Evolutionary conservation across 2,888 invertebrate species (phyloP).

Genomic region (Lucinisca nassula): DNA sequence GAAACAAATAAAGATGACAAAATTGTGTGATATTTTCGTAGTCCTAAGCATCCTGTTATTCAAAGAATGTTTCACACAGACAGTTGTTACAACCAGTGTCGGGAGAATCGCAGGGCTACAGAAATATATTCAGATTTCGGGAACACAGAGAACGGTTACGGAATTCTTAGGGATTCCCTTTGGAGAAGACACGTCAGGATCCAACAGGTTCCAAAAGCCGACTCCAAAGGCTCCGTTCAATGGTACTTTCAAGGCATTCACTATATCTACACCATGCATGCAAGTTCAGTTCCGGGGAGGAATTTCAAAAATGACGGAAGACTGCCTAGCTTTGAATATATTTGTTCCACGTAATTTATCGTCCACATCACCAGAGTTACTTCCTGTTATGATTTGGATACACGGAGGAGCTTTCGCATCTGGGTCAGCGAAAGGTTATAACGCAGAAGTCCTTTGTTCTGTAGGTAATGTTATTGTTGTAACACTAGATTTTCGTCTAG

Average conservation of each 20-base stretch:
- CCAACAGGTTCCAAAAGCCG: conserved; percentile 46
- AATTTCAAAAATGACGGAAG: conserved; percentile 29
- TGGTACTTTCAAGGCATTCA: conserved; percentile 1
- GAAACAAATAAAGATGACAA: no score
- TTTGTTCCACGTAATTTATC: conserved; percentile 41
- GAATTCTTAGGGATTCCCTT: conserved; percentile 60
- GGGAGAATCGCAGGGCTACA: conserved; percentile 41
- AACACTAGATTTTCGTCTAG: conserved; percentile 58
- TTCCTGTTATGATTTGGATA: conserved; percentile 63
- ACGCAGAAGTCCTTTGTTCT: neutral
- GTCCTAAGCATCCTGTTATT: no score
- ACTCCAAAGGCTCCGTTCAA: conserved; percentile 48
- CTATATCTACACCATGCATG: conserved; percentile 28
- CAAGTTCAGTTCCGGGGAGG: neutral
- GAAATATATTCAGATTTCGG: conserved; percentile 10
- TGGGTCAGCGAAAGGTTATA: conserved; percentile 29
- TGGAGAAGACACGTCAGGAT: conserved; percentile 50
- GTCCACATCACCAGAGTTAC: neutral
- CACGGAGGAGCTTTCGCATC: conserved; percentile 55
- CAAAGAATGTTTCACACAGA: no score
- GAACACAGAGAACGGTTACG: conserved; percentile 14
- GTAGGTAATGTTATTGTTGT: conserved; percentile 47
- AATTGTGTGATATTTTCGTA: no score
- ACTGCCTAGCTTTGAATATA: conserved; percentile 58
- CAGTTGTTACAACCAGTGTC: conserved; percentile 19